phyloP scores from a whole-genome alignment of 2,797 vertebrate genomes.

The Pristis pectinata region DNA sequence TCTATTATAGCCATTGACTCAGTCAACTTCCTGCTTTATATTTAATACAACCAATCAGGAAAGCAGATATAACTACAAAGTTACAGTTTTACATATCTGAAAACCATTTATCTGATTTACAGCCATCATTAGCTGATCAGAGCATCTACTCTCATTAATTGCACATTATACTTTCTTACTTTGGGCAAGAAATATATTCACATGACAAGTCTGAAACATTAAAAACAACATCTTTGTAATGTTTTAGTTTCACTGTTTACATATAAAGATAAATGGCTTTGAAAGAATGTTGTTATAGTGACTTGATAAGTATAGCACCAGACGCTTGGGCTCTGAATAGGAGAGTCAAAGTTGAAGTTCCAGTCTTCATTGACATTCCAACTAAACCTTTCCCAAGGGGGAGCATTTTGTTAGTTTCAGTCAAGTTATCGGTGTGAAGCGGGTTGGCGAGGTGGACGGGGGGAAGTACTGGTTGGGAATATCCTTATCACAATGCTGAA shows the following conservation, averaged over 20 bases:
- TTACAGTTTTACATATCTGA: constrained; percentile 42
- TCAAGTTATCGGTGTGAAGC: neutral
- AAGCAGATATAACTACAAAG: constrained; percentile 60
- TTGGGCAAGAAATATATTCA: constrained; percentile 27
- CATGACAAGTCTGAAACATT: neutral
- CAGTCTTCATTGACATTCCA: neutral
- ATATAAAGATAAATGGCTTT: constrained; percentile 22
- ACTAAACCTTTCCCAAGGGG: neutral
- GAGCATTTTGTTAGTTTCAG: constrained; percentile 3
- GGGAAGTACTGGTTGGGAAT: neutral
- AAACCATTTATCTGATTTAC: constrained; percentile 25
- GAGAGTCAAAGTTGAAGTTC: constrained; percentile 10
- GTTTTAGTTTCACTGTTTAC: constrained; percentile 32
- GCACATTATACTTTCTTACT: neutral
- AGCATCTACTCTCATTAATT: constrained; percentile 17
- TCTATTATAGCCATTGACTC: neutral
- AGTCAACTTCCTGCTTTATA: constrained; percentile 35
- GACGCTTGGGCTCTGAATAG: neutral
- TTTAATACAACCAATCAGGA: constrained; percentile 70
- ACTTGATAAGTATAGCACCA: constrained; percentile 21
- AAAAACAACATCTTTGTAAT: constrained; percentile 25
- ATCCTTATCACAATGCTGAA: neutral
- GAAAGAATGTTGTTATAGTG: constrained; percentile 12
- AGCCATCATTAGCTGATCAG: neutral
- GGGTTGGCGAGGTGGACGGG: too few species aligned